These are phyloP conservation scores for Anhinga rufa DNA, from an alignment of 2,113 vertebrate genomes.

Conservation along the genomic window DNA sequence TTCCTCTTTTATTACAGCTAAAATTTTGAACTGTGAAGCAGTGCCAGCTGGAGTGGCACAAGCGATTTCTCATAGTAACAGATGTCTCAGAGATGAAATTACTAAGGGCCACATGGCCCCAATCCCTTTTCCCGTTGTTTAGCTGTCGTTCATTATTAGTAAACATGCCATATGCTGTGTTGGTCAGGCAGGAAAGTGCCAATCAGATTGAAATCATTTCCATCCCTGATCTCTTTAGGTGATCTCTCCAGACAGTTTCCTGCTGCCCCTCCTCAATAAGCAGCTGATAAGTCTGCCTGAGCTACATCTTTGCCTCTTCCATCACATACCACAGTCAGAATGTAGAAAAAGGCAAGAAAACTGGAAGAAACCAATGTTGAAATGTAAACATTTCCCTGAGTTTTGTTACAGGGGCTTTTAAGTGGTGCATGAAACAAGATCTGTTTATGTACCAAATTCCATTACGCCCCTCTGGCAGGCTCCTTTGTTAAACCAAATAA, in stretches of 20 bases:
- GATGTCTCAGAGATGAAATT: slow-evolving; percentile 32
- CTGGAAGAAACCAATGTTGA: background rate
- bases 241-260: background rate
- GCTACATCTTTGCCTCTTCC: background rate
- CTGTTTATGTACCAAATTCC: background rate
- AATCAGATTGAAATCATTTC: background rate
- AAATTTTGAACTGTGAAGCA: background rate
- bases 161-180: background rate
- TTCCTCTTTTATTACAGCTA: background rate
- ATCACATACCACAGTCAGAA: background rate
- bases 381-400: background rate
- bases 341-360: background rate
- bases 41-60: slow-evolving; percentile 52
- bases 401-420: background rate
- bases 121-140: background rate
- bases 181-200: slow-evolving; percentile 11
- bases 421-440: background rate
- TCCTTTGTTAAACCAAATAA: background rate
- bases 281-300: background rate
- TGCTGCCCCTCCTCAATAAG: background rate
- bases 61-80: slow-evolving; percentile 22
- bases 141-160: background rate
- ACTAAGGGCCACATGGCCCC: slow-evolving; percentile 41
- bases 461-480: background rate
- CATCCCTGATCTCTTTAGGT: background rate